Evolutionary conservation across 2,888 invertebrate genomes (phyloP).

Genomic region (Lycocerus yunnanus): DNA sequence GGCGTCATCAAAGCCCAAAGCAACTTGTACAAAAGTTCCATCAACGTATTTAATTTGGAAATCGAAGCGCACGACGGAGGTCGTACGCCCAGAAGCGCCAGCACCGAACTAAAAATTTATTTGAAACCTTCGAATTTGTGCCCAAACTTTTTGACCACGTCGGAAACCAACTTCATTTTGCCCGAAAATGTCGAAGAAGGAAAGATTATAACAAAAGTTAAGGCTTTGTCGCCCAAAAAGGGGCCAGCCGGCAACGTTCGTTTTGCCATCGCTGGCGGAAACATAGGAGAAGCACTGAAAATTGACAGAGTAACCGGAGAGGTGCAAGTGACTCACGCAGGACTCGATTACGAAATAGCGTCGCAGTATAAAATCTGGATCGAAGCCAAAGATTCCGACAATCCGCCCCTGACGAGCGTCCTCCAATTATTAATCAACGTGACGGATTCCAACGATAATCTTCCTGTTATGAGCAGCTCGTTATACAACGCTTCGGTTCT

Average conservation of each 20-base stretch:
- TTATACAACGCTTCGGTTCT: slow-evolving; percentile 84
- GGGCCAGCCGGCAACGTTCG: slow-evolving; percentile 71
- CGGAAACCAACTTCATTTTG: slow-evolving; percentile 75
- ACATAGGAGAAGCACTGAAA: slow-evolving; percentile 83
- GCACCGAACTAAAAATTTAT: slow-evolving; percentile 76
- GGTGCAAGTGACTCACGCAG: slow-evolving; percentile 76
- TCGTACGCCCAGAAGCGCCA: slow-evolving; percentile 67
- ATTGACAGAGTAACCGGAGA: slow-evolving; percentile 81
- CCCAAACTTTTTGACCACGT: slow-evolving; percentile 75
- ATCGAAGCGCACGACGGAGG: slow-evolving; percentile 86
- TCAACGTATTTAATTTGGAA: slow-evolving; percentile 69
- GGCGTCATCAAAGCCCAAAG: slow-evolving; percentile 85
- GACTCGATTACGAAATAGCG: slow-evolving; percentile 84
- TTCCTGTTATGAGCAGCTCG: slow-evolving; percentile 78
- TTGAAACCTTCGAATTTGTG: slow-evolving; percentile 78
- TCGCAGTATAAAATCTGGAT: slow-evolving; percentile 90
- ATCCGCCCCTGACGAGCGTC: slow-evolving; percentile 78
- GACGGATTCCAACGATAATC: slow-evolving; percentile 91
- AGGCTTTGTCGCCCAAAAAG: slow-evolving; percentile 80
- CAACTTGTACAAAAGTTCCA: slow-evolving; percentile 65
- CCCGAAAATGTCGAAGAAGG: slow-evolving; percentile 81
- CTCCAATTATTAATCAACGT: slow-evolving; percentile 85
- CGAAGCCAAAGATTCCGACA: slow-evolving; percentile 85
- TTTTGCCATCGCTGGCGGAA: slow-evolving; percentile 92
- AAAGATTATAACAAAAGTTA: slow-evolving; percentile 74